These are phyloP conservation scores for Hirtodrosophila confusa DNA, from an alignment of 2,888 invertebrate genomes.

Conservation along the genomic window DNA sequence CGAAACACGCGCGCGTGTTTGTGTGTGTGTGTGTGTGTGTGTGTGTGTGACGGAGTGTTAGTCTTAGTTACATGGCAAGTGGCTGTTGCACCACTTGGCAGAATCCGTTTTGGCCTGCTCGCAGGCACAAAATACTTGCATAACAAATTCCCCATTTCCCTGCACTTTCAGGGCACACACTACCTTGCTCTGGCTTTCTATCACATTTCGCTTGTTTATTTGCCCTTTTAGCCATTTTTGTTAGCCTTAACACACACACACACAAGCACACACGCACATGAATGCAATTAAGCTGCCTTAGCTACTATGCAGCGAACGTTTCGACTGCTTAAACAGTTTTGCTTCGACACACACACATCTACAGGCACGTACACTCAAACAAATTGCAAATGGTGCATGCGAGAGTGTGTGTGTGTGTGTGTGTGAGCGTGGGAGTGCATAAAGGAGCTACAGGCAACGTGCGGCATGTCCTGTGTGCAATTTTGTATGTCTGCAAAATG, in stretches of 20 bases:
- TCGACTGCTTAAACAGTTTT: slow-evolving; percentile 44
- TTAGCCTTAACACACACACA: slow-evolving; percentile 16
- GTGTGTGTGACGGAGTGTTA: slow-evolving; percentile 19
- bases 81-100: slow-evolving; percentile 37
- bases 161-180: no score
- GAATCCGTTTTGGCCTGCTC: slow-evolving; percentile 28
- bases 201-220: slow-evolving; percentile 42
- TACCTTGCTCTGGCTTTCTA: background rate
- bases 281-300: slow-evolving; percentile 69
- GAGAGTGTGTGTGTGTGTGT: slow-evolving; percentile 17
- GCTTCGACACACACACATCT: slow-evolving; percentile 1
- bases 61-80: slow-evolving; percentile 49
- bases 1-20: slow-evolving; percentile 22
- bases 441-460: slow-evolving; percentile 1
- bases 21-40: background rate
- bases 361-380: background rate
- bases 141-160: slow-evolving; percentile 55
- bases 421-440: slow-evolving; percentile 3
- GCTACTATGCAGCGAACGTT: slow-evolving; percentile 46
- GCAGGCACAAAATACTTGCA: slow-evolving; percentile 51
- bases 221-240: slow-evolving; percentile 46
- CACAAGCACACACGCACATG: slow-evolving; percentile 28
- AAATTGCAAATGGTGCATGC: slow-evolving; percentile 26
- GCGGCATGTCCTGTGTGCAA: slow-evolving; percentile 5
- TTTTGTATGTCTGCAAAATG: slow-evolving; percentile 14